A percentile compares a stretch with the other conserved stretches of the same genome.
Evolutionary conservation across 2,113 vertebrate genomes (phyloP).

Genomic region (Silurus meridionalis): DNA sequence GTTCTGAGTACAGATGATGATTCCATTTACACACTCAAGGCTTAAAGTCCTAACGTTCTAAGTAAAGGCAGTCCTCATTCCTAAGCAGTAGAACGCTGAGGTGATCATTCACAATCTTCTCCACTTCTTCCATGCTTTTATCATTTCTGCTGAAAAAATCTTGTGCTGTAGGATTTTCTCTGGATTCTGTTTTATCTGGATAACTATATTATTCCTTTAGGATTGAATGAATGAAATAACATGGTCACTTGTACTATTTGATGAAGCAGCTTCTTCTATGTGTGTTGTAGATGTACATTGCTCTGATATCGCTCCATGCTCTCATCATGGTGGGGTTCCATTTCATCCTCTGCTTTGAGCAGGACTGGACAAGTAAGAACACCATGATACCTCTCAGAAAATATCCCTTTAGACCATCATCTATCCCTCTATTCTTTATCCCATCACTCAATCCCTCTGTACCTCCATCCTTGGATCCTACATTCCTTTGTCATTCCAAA

Average conservation of each 20-base stretch:
- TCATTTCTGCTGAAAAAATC: neutral
- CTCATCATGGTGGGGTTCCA: conserved; percentile 93
- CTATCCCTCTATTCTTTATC: neutral
- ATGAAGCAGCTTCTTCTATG: neutral
- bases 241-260: neutral
- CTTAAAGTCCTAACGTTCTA: neutral
- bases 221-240: neutral
- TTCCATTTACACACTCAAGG: no score
- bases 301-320: conserved; percentile 93
- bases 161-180: neutral
- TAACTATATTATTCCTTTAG: neutral
- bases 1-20: neutral
- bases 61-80: neutral
- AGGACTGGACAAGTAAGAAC: conserved; percentile 95
- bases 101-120: neutral
- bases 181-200: neutral
- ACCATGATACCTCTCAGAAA: neutral
- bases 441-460: neutral
- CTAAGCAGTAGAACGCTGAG: neutral
- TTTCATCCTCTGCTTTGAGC: conserved; percentile 94
- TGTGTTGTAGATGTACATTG: conserved; percentile 93
- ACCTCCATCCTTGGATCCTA: neutral
- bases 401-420: neutral
- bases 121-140: neutral
- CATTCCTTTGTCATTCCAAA: no score